These are phyloP conservation scores for Entomobrya proxima DNA, from an alignment of 2,888 invertebrate genomes.

Conservation along the genomic window DNA sequence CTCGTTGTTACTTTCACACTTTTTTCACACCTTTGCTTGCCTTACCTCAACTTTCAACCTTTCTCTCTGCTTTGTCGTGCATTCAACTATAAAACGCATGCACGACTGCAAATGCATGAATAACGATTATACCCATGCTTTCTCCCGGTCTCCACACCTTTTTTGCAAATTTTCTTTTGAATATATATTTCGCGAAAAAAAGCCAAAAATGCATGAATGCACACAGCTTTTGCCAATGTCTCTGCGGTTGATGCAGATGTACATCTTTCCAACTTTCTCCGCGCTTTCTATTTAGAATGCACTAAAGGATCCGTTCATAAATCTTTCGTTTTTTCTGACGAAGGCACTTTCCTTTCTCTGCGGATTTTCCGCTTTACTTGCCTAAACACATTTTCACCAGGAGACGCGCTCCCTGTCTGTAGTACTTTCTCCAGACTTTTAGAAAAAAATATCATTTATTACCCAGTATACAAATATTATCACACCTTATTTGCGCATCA, in stretches of 20 bases:
- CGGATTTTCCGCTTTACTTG: constrained; percentile 61
- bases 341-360: too few species aligned
- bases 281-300: constrained; percentile 40
- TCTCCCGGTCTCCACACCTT: background rate
- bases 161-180: background rate
- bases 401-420: background rate
- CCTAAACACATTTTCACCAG: constrained; percentile 39
- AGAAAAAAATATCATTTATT: background rate
- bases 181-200: background rate
- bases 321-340: constrained; percentile 30
- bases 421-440: background rate
- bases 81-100: background rate
- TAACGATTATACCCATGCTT: background rate
- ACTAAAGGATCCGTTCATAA: constrained; percentile 59
- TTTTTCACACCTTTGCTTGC: too few species aligned
- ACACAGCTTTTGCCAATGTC: background rate
- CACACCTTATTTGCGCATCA: background rate
- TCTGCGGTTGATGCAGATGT: background rate
- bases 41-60: background rate
- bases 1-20: constrained; percentile 3
- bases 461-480: background rate
- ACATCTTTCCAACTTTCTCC: background rate
- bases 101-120: constrained; percentile 24
- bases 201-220: constrained; percentile 6
- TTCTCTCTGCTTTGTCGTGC: background rate